phyloP scores from a whole-genome alignment of 2,888 invertebrate genomes.

The Gibbula magus region DNA sequence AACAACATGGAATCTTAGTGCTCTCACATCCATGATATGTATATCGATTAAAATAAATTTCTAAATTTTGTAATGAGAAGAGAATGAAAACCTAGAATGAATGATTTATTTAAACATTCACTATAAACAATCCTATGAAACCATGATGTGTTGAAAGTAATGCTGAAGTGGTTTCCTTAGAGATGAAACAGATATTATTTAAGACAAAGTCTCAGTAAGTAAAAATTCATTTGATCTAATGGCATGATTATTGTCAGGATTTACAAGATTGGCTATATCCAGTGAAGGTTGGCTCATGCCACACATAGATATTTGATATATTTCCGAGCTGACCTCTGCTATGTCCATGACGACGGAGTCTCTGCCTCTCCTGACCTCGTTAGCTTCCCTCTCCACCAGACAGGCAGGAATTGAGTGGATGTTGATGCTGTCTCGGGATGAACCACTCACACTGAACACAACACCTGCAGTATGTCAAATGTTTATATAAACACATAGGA shows the following conservation, averaged over 20 bases:
- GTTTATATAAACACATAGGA: not conserved
- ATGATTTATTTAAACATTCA: too few relatives aligned
- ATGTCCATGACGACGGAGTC: slow-evolving; percentile 51
- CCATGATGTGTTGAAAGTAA: too few relatives aligned
- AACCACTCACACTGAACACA: slow-evolving; percentile 43
- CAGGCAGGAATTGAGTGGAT: slow-evolving; percentile 61
- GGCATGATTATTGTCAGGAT: not conserved
- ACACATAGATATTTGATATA: not conserved
- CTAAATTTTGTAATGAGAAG: too few relatives aligned
- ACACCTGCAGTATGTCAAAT: slow-evolving; percentile 49
- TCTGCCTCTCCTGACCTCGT: slow-evolving; percentile 48
- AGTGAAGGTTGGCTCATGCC: not conserved
- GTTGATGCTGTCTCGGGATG: slow-evolving; percentile 45
- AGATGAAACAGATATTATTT: not conserved
- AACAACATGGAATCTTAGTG: too few relatives aligned
- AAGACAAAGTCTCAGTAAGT: too few relatives aligned
- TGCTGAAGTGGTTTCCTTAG: too few relatives aligned
- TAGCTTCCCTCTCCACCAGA: slow-evolving; percentile 58
- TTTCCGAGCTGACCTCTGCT: slow-evolving; percentile 53
- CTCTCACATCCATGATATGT: too few relatives aligned
- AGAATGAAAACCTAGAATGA: too few relatives aligned
- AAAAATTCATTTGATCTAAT: not conserved
- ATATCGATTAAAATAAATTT: too few relatives aligned
- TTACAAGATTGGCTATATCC: not conserved
- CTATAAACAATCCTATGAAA: too few relatives aligned